These are phyloP conservation scores for Caenorhabditis virilis DNA, from an alignment of 2,888 invertebrate genomes.

Conservation along the genomic window DNA sequence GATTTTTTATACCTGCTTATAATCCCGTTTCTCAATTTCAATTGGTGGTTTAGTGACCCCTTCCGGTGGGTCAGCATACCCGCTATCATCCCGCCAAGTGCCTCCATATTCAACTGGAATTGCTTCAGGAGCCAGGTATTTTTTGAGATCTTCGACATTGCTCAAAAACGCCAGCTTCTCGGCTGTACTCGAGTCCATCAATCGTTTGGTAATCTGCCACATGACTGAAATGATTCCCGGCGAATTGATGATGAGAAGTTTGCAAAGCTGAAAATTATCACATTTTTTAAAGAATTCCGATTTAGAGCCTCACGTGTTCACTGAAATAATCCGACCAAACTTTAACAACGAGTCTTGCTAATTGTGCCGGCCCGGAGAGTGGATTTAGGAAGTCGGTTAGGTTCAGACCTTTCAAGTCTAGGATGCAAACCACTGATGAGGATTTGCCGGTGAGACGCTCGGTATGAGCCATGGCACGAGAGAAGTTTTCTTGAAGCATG, in stretches of 20 bases:
- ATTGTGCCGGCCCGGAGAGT: slow-evolving; percentile 53
- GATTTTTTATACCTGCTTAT: slow-evolving; percentile 9
- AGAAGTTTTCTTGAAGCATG: slow-evolving; percentile 62
- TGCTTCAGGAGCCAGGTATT: slow-evolving; percentile 49
- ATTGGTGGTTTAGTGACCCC: slow-evolving; percentile 31
- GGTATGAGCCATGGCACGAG: slow-evolving; percentile 53
- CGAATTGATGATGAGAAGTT: slow-evolving; percentile 59
- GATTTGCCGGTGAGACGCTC: slow-evolving; percentile 58
- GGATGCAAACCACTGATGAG: slow-evolving; percentile 58
- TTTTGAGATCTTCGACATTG: slow-evolving; percentile 52
- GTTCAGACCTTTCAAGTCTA: slow-evolving; percentile 59
- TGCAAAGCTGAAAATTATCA: slow-evolving; percentile 49
- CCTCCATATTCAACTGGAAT: slow-evolving; percentile 62
- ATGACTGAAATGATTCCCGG: slow-evolving; percentile 62
- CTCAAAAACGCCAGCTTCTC: slow-evolving; percentile 53
- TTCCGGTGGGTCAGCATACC: slow-evolving; percentile 54
- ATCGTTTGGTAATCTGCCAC: slow-evolving; percentile 56
- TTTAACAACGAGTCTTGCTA: slow-evolving; percentile 61
- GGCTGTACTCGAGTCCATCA: slow-evolving; percentile 56
- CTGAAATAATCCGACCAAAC: slow-evolving; percentile 65
- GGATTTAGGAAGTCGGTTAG: slow-evolving; percentile 64
- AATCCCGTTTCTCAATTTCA: slow-evolving; percentile 21
- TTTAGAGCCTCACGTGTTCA: slow-evolving; percentile 53
- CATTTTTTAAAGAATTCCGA: background rate
- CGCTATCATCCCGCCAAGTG: slow-evolving; percentile 51